Conservation (phyloP, 2,888 invertebrate species). For the Stictocephala bisonia region DNA sequence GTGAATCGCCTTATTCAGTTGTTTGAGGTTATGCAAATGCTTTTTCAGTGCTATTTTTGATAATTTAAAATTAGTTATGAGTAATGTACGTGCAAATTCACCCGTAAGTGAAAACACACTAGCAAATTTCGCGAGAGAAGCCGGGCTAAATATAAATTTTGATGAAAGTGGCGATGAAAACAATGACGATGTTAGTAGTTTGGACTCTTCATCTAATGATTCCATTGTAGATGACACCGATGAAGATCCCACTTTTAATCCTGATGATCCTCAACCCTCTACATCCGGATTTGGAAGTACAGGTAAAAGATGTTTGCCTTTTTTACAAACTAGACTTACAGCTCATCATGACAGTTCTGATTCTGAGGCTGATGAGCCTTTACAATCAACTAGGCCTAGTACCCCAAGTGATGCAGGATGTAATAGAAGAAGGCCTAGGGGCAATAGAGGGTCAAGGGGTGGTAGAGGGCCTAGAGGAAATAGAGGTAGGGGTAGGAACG, state of each 20-base stretch:
- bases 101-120: constrained; percentile 33
- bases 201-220: not conserved
- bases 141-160: constrained; percentile 26
- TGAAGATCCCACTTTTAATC: constrained; percentile 29
- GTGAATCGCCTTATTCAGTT: too few relatives aligned
- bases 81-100: not conserved
- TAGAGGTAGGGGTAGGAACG: not conserved
- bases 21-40: too few relatives aligned
- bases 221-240: constrained; percentile 16
- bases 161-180: constrained; percentile 14
- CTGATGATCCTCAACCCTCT: constrained; percentile 1
- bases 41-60: too few relatives aligned
- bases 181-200: not conserved
- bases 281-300: not conserved
- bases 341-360: too few relatives aligned
- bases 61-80: constrained; percentile 10
- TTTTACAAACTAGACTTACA: not conserved
- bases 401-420: not conserved
- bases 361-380: not conserved
- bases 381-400: not conserved
- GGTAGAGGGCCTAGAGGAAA: not conserved
- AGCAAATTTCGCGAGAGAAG: constrained; percentile 29
- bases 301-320: not conserved
- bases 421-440: not conserved
- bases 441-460: not conserved